phyloP scores from a whole-genome alignment of 1,140 invertebrate genomes.

The Drosophila repletoides region DNA sequence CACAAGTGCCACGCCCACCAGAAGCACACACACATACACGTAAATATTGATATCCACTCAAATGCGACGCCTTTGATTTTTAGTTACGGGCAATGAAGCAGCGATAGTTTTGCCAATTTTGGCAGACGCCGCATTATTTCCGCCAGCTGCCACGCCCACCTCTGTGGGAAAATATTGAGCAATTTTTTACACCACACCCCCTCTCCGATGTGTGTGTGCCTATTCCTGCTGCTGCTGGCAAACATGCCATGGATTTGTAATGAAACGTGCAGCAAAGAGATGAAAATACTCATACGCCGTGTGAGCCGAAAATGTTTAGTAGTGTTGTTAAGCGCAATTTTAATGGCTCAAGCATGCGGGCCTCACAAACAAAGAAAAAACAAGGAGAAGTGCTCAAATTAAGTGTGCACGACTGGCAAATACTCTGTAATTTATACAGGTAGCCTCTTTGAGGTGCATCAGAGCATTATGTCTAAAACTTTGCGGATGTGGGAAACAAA shows the following conservation, averaged over 20 bases:
- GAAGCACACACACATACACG: neutral
- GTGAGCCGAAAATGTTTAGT: conserved; percentile 70
- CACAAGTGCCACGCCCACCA: conserved; percentile 44
- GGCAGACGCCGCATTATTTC: conserved; percentile 75
- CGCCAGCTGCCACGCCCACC: conserved; percentile 65
- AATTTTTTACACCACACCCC: too few relatives aligned
- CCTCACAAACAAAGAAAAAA: too few relatives aligned
- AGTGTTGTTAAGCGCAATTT: conserved; percentile 75
- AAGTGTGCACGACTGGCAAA: too few relatives aligned
- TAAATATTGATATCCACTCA: conserved; percentile 19
- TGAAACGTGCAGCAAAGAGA: conserved; percentile 60
- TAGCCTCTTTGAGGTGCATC: too few relatives aligned
- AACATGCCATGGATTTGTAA: conserved; percentile 78
- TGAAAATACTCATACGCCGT: conserved; percentile 71
- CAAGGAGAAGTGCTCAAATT: too few relatives aligned
- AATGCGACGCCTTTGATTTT: conserved; percentile 67
- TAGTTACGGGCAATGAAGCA: conserved; percentile 62
- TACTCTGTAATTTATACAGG: too few relatives aligned
- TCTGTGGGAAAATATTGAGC: too few relatives aligned
- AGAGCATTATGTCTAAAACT: too few relatives aligned
- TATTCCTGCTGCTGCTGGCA: conserved; percentile 46
- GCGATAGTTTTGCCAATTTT: conserved; percentile 75
- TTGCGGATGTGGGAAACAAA: too few relatives aligned
- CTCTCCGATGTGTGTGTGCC: conserved; percentile 35
- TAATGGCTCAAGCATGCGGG: conserved; percentile 72